Evolutionary conservation across 2,888 invertebrate genomes (phyloP), one percentile per base, ranked within the genome.

Genomic region (Leptinotarsa tumamoca): DNA sequence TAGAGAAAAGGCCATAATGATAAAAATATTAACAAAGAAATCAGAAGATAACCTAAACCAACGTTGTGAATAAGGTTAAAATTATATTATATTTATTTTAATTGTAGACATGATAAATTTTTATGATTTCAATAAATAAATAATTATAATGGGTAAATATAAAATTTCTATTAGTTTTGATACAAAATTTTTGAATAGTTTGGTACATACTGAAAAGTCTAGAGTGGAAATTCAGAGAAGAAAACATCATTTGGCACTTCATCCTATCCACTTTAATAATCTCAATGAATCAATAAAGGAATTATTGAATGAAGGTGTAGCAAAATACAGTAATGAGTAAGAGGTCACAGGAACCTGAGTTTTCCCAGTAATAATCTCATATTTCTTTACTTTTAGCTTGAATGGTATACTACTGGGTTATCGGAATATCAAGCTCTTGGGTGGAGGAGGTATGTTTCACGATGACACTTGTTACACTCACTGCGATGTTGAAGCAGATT

Each of bases 401-500:
- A 89, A 91, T 84, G 94, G 94, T 33, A 92, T 94, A 78, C 86
- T 94, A 3, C 86, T 94, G 75, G 92, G 93, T 72, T 94, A 92
- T 84, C 91, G 92, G 85, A 93, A 94, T 83, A 89, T 93, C 13
- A 90, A 91, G 80, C 85, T 94, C 33, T 83, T 92, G 17, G 90
- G 90, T 76, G 88, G 90, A 80, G 83, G 90, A 67, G 93, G 93
- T n/a, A 87, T 89, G 18, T 91, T 93, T 73, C 88, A 91, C 76
- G 90, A 91, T 83, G 93, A 94, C 81, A 90, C 90, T 81, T 90
- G 91, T 78, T 92, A 91, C 81, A 90, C 94, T 77, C 92, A 93
- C 84, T 88, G 93, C 77, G 91, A 93, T 88, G 90, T 94, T 3
- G 90, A 92, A 86, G 93, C 92, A 21, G 93, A 94, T 82, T 94